Base-by-base conservation (phyloP, 2,113 vertebrate genomes). In the Oophaga pumilio region DNA sequence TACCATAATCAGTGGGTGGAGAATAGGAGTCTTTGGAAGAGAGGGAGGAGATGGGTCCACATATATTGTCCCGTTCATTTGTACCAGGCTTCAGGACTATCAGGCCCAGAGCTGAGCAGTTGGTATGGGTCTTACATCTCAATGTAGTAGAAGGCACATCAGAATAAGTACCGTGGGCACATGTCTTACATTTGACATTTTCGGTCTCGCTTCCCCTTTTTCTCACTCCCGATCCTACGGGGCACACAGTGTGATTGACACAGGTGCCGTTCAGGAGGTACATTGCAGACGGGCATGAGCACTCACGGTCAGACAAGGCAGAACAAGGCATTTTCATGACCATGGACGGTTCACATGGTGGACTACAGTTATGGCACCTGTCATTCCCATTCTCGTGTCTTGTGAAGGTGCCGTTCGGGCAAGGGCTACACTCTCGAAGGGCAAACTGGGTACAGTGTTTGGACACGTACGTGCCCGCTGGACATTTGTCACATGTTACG, bases 401-500 rank as follows among this genome's bases (percentile, higher is more conserved):
- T 1, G 98, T 99, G 90, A 97, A 99, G 50, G 96, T 97, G 85
- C 95, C 96, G 0, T 87, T 85, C 0, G 95, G 95, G 83, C 98
- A 99, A 26, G 93, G 94, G 90, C 93, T 96, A 93, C 98, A 99
- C 91, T 97, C 97, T n/a, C 98, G 95, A 90, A 98, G 93, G 15
- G 93, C 92, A 10, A 88, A 91, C 74, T 91, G 90, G 7, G 96
- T 97, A 91, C 98, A 99, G 81, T 98, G 98, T 83, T 94, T 91
- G 0, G 96, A 97, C 85, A 99, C 97, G 0, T 96, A 95, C 60
- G 97, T 99, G 90, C 98, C 98, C 5, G 97, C 98, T 0, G 98
- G 98, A 94, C 98, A 99, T 92, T 99, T 99, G 93, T 98, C 95
- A n/a, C 98, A 99, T 88, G 93, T 93, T 90, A 98, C 92, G 91